phyloP scores from a whole-genome alignment of 2,888 invertebrate genomes.

The Penaeus monodon region DNA sequence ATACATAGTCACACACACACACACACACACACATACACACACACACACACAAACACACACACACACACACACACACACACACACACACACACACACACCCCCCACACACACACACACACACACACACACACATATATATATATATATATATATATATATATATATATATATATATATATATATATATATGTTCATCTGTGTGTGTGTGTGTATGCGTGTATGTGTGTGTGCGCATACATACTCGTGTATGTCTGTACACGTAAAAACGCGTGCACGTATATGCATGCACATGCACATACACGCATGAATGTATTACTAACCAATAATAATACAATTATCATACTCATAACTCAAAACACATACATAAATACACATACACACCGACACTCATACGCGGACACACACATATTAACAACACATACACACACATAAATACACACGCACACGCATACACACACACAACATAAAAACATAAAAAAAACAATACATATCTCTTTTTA shows the following conservation, averaged over 20 bases:
- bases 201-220: too few relatives aligned
- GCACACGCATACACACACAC: not conserved
- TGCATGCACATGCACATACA: too few relatives aligned
- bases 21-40: conserved; percentile 11
- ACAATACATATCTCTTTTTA: too few relatives aligned
- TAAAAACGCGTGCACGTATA: too few relatives aligned
- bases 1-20: conserved; percentile 28
- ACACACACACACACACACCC: not conserved
- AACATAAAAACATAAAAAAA: not conserved
- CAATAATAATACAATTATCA: not conserved
- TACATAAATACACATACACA: not conserved
- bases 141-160: too few relatives aligned
- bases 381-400: not conserved
- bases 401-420: not conserved
- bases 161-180: too few relatives aligned
- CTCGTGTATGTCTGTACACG: too few relatives aligned
- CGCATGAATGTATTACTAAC: too few relatives aligned
- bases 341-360: not conserved
- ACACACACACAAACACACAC: not conserved
- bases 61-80: not conserved
- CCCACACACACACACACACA: not conserved
- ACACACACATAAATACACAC: not conserved
- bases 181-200: too few relatives aligned
- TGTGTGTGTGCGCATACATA: too few relatives aligned
- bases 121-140: not conserved